Evolutionary conservation across 2,797 vertebrate species (phyloP).

Genomic region (Spizella passerina): DNA sequence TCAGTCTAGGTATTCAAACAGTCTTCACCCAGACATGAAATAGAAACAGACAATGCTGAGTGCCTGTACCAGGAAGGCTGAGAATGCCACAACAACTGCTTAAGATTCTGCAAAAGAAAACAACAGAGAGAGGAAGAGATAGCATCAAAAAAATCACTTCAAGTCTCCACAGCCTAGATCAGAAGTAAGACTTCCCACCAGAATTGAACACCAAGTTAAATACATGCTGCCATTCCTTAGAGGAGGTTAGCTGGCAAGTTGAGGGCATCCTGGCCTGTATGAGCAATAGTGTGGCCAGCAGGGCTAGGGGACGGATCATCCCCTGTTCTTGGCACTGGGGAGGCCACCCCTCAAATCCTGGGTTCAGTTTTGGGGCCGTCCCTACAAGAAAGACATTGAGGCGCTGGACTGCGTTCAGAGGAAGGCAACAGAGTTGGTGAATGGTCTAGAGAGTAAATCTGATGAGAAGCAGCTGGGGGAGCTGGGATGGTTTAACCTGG

Average conservation of each 20-base stretch:
- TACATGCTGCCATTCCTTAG: not conserved
- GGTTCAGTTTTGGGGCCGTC: not conserved
- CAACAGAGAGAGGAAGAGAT: not conserved
- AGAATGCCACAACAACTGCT: not conserved
- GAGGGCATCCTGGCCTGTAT: not conserved
- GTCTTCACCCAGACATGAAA: not conserved
- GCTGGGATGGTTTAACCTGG: not conserved
- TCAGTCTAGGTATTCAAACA: not conserved
- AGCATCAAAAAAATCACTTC: not conserved
- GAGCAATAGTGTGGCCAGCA: not conserved
- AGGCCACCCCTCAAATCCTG: not conserved
- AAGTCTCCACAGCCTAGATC: not conserved
- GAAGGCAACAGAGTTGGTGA: not conserved
- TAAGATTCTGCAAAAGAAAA: not conserved
- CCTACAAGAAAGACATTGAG: not conserved
- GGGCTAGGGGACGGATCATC: not conserved
- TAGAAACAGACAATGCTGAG: not conserved
- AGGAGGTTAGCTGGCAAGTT: not conserved
- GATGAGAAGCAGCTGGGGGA: not conserved
- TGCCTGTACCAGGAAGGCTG: not conserved
- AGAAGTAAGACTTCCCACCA: not conserved
- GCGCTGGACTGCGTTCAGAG: not conserved
- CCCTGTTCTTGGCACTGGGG: not conserved
- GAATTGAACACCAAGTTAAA: not conserved
- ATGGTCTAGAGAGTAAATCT: not conserved